phyloP scores from a whole-genome alignment of 2,113 vertebrate genomes.

The Cyanistes caeruleus region DNA sequence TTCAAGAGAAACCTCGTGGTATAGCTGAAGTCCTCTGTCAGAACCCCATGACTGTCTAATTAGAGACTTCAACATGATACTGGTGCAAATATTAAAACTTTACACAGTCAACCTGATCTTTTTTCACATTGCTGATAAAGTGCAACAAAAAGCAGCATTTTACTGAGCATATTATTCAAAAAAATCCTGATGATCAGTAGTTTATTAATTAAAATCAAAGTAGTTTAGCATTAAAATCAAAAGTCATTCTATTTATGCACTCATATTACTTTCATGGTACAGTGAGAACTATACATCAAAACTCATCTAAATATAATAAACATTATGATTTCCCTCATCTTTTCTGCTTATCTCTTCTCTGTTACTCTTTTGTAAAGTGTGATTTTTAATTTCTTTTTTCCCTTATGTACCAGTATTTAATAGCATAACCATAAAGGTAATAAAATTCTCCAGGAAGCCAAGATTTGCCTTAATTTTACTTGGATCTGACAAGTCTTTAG shows the following conservation, averaged over 20 bases:
- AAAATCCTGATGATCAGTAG: neutral
- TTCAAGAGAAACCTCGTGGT: neutral
- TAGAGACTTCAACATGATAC: neutral
- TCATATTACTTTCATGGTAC: neutral
- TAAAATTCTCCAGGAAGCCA: neutral
- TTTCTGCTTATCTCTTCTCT: conserved; percentile 39
- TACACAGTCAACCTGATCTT: neutral
- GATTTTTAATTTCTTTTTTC: neutral
- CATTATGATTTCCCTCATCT: neutral
- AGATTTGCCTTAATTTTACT: neutral
- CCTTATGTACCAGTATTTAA: neutral
- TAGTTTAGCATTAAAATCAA: neutral
- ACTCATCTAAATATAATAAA: neutral
- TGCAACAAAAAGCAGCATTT: neutral
- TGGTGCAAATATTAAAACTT: neutral
- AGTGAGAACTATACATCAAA: neutral
- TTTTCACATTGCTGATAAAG: neutral
- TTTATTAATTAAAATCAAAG: neutral
- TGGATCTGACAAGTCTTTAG: neutral
- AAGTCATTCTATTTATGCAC: neutral
- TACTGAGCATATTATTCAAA: neutral
- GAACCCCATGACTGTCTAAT: conserved; percentile 13
- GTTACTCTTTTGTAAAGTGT: conserved; percentile 6
- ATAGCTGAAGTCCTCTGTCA: conserved; percentile 25
- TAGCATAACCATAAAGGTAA: neutral